A percentile compares a stretch with the other conserved stretches of the same genome.
These are phyloP conservation scores for Hydriomena furcata DNA, from an alignment of 2,888 invertebrate species.

Conservation along the genomic window DNA sequence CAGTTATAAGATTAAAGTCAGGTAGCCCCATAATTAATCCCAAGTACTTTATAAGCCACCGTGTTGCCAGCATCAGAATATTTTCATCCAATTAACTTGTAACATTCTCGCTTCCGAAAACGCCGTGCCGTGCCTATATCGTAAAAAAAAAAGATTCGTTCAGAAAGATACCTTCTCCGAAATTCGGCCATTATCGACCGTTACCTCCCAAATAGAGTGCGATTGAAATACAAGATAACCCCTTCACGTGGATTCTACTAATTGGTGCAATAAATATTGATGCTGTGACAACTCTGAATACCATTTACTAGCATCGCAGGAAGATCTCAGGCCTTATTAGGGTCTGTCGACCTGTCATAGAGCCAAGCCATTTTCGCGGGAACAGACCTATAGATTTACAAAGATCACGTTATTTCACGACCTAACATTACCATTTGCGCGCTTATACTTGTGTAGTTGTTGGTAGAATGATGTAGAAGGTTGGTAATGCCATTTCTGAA, in stretches of 20 bases:
- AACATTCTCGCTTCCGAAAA: constrained; percentile 80
- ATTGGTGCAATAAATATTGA: constrained; percentile 81
- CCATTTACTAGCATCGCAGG: constrained; percentile 52
- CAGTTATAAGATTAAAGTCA: constrained; percentile 54
- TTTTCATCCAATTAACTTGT: constrained; percentile 80
- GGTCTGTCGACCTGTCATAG: constrained; percentile 54
- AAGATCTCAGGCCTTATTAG: constrained; percentile 56
- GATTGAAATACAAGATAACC: constrained; percentile 70
- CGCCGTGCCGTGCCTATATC: constrained; percentile 37
- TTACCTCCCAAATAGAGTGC: constrained; percentile 81
- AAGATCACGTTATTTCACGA: no score
- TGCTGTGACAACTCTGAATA: constrained; percentile 65
- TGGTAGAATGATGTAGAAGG: no score
- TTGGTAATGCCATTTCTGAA: no score
- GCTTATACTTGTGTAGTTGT: no score
- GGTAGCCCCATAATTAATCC: constrained; percentile 70
- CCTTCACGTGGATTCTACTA: constrained; percentile 77
- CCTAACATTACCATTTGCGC: no score
- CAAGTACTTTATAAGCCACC: constrained; percentile 60
- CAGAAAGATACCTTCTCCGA: constrained; percentile 68
- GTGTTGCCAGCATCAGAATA: constrained; percentile 65
- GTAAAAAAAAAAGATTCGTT: constrained; percentile 54
- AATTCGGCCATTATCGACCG: constrained; percentile 76
- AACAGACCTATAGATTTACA: not conserved
- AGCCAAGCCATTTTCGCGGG: constrained; percentile 20